Percentiles rank a stretch among this genome's conserved stretches.
Conservation (phyloP, 1,140 invertebrate species). For the Tachypleus tridentatus region DNA sequence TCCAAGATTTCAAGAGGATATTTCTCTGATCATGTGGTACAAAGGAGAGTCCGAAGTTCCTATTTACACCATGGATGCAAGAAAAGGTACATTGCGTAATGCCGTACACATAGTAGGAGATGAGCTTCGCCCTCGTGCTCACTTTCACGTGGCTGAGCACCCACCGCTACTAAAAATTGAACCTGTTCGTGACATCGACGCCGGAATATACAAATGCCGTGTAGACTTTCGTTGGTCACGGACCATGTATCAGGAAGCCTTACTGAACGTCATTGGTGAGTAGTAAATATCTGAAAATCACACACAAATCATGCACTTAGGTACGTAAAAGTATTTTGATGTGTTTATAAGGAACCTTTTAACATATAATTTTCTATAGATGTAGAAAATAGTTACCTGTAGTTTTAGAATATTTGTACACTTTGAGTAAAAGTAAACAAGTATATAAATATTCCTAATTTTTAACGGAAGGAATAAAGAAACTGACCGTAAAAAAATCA, state of each 20-base stretch:
- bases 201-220: conserved; percentile 68
- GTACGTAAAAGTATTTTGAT: no score
- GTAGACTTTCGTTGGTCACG: conserved; percentile 77
- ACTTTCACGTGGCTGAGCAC: conserved; percentile 21
- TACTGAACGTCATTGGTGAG: conserved; percentile 74
- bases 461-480: no score
- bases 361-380: no score
- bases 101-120: conserved; percentile 22
- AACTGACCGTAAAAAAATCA: no score
- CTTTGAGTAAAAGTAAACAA: no score
- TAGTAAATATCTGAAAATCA: no score
- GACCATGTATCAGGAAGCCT: conserved; percentile 69
- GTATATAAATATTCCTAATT: no score
- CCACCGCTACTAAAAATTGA: conserved; percentile 23
- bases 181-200: conserved; percentile 41
- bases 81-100: conserved; percentile 16
- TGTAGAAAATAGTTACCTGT: no score
- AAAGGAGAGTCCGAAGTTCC: conserved; percentile 47
- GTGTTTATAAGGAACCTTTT: no score
- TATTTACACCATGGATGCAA: conserved; percentile 26
- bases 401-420: no score
- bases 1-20: conserved; percentile 42
- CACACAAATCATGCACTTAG: no score
- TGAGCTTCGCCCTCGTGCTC: conserved; percentile 21
- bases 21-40: conserved; percentile 73